A percentile compares a stretch with the other conserved stretches of the same genome.
Evolutionary conservation across 2,113 vertebrate species (phyloP).

Genomic region (Leptobrachium leishanense): DNA sequence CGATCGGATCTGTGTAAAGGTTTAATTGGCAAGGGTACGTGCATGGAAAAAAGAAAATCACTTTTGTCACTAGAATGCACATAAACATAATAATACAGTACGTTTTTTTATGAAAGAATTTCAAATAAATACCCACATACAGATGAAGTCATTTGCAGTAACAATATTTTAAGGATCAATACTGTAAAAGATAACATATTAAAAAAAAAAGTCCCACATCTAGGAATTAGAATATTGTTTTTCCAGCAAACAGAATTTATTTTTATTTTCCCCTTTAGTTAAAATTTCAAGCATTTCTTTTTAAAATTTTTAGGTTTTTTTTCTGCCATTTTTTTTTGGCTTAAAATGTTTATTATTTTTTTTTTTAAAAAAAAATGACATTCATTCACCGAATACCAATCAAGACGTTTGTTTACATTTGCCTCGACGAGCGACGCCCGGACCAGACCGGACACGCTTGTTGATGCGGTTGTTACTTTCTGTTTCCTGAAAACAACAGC

Average conservation of each 20-base stretch:
- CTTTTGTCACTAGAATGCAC: conserved; percentile 92
- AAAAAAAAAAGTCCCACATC: conserved; percentile 77
- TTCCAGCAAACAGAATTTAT: conserved; percentile 97
- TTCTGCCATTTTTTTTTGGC: conserved; percentile 55
- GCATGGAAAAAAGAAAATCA: conserved; percentile 78
- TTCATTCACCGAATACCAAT: conserved; percentile 63
- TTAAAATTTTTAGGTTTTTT: conserved; percentile 75
- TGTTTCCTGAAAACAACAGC: conserved; percentile 95
- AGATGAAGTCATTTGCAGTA: conserved; percentile 89
- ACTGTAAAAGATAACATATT: conserved; percentile 89
- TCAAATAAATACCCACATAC: conserved; percentile 98
- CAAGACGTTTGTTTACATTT: conserved; percentile 46
- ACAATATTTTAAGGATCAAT: conserved; percentile 91
- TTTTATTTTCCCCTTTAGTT: conserved; percentile 24
- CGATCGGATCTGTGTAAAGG: conserved; percentile 83
- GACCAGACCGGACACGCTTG: conserved; percentile 61
- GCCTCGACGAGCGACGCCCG: conserved; percentile 74
- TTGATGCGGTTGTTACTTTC: conserved; percentile 78
- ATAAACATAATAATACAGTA: conserved; percentile 89
- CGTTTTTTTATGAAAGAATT: conserved; percentile 76
- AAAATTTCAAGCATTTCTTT: conserved; percentile 41
- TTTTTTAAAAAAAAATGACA: conserved; percentile 40
- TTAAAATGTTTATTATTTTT: too few relatives aligned
- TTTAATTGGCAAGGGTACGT: conserved; percentile 91
- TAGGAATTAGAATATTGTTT: conserved; percentile 77